Evolutionary conservation across 2,888 invertebrate genomes (phyloP).

Genomic region (Eristalinus sepulchralis): DNA sequence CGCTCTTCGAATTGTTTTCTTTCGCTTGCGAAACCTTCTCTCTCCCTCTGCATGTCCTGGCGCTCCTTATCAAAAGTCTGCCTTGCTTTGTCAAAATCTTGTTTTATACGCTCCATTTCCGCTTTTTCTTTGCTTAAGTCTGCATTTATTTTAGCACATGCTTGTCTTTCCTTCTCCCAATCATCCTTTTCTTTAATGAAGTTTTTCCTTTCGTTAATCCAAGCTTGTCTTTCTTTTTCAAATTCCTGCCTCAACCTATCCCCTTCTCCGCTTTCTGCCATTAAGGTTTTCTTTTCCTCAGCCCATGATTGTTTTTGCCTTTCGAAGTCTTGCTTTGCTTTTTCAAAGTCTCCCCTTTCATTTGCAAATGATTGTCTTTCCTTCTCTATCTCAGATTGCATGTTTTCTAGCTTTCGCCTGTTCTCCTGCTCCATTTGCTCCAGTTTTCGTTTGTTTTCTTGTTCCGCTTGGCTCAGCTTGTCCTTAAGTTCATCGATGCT

Average conservation of each 20-base stretch:
- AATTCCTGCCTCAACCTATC: not conserved
- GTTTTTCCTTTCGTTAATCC: not conserved
- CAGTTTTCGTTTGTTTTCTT: not conserved
- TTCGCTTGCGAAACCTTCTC: not conserved
- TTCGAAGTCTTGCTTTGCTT: not conserved
- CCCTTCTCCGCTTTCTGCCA: not conserved
- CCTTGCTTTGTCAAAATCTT: not conserved
- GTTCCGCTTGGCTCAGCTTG: not conserved
- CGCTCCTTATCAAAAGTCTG: not conserved
- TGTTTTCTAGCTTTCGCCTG: slow-evolving; percentile 27
- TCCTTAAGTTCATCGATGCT: not conserved
- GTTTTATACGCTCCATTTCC: not conserved
- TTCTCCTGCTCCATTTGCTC: slow-evolving; percentile 25
- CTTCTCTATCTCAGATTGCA: not conserved
- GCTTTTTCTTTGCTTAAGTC: not conserved
- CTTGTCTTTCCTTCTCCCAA: not conserved
- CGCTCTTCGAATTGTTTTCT: not conserved
- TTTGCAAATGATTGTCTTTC: not conserved
- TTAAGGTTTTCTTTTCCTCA: not conserved
- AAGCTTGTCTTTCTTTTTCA: not conserved
- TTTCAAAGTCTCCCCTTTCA: not conserved
- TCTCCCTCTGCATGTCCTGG: not conserved
- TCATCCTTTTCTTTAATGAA: slow-evolving; percentile 17
- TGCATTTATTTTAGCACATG: not conserved
- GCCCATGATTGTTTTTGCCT: not conserved